These are phyloP conservation scores for Chrysomallon squamiferum DNA, from an alignment of 1,140 invertebrate genomes.

Conservation along the genomic window DNA sequence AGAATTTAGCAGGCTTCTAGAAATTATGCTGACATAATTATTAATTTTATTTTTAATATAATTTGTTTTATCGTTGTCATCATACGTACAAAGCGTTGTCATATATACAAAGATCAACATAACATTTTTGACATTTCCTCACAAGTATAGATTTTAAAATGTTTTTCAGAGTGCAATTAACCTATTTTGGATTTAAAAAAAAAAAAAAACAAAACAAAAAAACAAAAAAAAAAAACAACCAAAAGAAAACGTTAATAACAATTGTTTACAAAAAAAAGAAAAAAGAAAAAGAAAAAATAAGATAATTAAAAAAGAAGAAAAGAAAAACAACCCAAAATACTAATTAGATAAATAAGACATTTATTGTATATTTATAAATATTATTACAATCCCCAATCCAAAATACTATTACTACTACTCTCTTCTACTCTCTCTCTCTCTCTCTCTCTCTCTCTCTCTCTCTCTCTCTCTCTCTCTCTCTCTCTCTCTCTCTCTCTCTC, in stretches of 20 bases:
- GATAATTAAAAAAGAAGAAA: neutral
- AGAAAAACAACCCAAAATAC: neutral
- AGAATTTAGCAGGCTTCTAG: too few species aligned
- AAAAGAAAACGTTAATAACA: neutral
- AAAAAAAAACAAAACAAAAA: neutral
- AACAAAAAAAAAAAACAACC: neutral
- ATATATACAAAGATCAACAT: neutral
- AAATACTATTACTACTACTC: neutral
- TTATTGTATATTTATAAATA: neutral
- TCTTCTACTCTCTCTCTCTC: too few species aligned
- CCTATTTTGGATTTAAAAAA: neutral
- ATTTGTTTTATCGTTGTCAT: neutral
- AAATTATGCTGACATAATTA: neutral
- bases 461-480: neutral
- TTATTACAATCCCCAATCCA: neutral
- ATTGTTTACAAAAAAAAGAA: neutral
- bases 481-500: neutral
- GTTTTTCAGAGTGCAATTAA: neutral
- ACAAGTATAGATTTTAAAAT: neutral
- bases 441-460: neutral
- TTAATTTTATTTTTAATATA: neutral
- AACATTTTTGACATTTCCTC: neutral
- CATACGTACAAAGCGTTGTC: neutral
- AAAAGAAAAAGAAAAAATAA: neutral
- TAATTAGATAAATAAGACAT: neutral